phyloP scores from a whole-genome alignment of 92 coral and sea anemone genomes.

The Heliopora coerulea region DNA sequence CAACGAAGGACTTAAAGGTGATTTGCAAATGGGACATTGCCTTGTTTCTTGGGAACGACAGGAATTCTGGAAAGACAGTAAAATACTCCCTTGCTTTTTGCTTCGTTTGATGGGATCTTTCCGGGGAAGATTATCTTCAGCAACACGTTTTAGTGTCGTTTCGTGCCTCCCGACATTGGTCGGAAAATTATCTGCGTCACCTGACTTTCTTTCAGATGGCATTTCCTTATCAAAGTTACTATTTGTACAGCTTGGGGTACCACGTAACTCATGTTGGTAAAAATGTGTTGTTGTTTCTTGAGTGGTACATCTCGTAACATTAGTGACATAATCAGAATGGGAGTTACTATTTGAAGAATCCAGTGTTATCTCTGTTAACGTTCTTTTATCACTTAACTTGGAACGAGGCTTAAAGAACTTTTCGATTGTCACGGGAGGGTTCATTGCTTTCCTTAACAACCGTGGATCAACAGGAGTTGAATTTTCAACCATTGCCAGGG shows the following conservation, averaged over 20 bases:
- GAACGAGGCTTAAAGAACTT: constrained; percentile 69
- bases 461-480: constrained; percentile 64
- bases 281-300: not conserved
- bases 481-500: constrained; percentile 58
- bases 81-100: constrained; percentile 27
- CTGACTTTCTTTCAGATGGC: not conserved
- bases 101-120: constrained; percentile 22
- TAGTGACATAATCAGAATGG: not conserved
- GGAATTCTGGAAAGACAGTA: constrained; percentile 17
- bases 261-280: not conserved
- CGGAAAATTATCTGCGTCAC: constrained; percentile 13
- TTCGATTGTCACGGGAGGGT: constrained; percentile 83
- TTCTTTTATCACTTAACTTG: constrained; percentile 29
- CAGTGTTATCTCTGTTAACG: not conserved
- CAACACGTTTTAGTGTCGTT: constrained; percentile 31
- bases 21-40: constrained; percentile 83
- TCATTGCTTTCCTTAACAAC: constrained; percentile 73
- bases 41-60: constrained; percentile 20
- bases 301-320: not conserved
- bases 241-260: not conserved
- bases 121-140: constrained; percentile 55
- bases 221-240: not conserved
- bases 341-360: not conserved
- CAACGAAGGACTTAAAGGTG: constrained; percentile 58
- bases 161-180: constrained; percentile 55